phyloP scores from a whole-genome alignment of 37 sponge, comb jelly and placozoan species.

The Ephydatia muelleri region DNA sequence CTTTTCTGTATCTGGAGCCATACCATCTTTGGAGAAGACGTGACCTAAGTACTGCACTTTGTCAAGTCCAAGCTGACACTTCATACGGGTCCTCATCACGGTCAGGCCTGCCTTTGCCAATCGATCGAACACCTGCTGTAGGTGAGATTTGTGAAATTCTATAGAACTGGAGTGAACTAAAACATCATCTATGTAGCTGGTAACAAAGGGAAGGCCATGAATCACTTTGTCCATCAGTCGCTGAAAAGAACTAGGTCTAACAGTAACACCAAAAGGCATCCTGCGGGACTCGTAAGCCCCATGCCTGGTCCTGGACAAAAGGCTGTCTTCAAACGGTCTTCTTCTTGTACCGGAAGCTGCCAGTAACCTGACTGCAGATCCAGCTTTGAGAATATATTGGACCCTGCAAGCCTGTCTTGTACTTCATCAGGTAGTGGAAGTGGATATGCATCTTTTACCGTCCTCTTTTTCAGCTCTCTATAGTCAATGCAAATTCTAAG shows the following conservation, averaged over 20 bases:
- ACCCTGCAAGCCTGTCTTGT: conserved; percentile 20
- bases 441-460: conserved; percentile 59
- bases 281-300: conserved; percentile 31
- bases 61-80: conserved; percentile 21
- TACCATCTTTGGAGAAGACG: conserved; percentile 28
- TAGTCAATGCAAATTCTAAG: conserved; percentile 62
- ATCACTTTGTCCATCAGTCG: conserved; percentile 28
- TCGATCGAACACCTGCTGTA: conserved; percentile 9
- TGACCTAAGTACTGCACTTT: conserved; percentile 35
- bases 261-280: conserved; percentile 43
- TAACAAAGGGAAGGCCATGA: conserved; percentile 11
- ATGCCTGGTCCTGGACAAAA: conserved; percentile 45
- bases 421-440: conserved; percentile 46
- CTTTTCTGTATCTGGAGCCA: conserved; percentile 39
- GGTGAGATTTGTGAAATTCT: conserved; percentile 5
- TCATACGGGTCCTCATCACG: neutral
- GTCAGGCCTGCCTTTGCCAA: conserved; percentile 13
- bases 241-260: conserved; percentile 32
- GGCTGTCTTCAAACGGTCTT: conserved; percentile 9
- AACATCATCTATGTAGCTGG: conserved; percentile 29
- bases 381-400: conserved; percentile 28
- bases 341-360: conserved; percentile 34
- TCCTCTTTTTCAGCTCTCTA: conserved; percentile 60
- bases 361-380: conserved; percentile 34
- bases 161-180: conserved; percentile 11